These are phyloP conservation scores for Fistularia tabacaria DNA, from an alignment of 2,797 vertebrate genomes.

Conservation along the genomic window DNA sequence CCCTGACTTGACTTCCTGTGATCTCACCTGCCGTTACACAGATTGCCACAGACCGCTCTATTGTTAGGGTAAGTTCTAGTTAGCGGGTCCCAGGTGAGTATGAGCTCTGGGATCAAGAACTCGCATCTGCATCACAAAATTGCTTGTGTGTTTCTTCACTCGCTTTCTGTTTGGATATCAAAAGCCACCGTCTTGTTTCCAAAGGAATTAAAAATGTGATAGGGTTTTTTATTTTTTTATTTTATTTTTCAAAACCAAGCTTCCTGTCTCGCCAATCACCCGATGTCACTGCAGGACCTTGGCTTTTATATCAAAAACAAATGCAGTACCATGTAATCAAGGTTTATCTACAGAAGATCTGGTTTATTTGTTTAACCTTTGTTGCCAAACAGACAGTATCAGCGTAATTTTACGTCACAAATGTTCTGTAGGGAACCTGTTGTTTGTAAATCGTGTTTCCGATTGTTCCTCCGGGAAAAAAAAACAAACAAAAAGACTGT, in stretches of 20 bases:
- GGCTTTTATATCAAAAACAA: constrained; percentile 77
- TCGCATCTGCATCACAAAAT: constrained; percentile 61
- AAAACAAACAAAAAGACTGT: background rate
- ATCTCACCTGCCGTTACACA: constrained; percentile 72
- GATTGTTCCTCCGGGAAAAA: too few species aligned
- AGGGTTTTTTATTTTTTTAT: background rate
- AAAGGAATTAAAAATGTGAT: constrained; percentile 13
- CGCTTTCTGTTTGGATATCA: constrained; percentile 67
- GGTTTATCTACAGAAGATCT: constrained; percentile 77
- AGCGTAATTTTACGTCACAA: too few species aligned
- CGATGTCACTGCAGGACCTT: constrained; percentile 44
- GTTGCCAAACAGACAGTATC: constrained; percentile 4
- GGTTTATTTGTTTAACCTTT: constrained; percentile 10
- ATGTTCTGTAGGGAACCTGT: constrained; percentile 7
- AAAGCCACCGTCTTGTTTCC: constrained; percentile 67
- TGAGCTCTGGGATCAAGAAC: constrained; percentile 45
- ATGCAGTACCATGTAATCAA: constrained; percentile 51
- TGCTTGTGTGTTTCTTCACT: constrained; percentile 65
- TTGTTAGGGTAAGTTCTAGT: constrained; percentile 81
- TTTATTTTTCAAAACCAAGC: background rate
- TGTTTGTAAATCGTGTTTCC: constrained; percentile 13
- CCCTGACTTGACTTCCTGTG: constrained; percentile 67
- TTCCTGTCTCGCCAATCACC: constrained; percentile 1
- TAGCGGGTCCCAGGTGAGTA: constrained; percentile 72
- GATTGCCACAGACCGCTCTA: constrained; percentile 77